phyloP scores from a whole-genome alignment of 2,113 vertebrate species.

The Corynorhinus townsendii region DNA sequence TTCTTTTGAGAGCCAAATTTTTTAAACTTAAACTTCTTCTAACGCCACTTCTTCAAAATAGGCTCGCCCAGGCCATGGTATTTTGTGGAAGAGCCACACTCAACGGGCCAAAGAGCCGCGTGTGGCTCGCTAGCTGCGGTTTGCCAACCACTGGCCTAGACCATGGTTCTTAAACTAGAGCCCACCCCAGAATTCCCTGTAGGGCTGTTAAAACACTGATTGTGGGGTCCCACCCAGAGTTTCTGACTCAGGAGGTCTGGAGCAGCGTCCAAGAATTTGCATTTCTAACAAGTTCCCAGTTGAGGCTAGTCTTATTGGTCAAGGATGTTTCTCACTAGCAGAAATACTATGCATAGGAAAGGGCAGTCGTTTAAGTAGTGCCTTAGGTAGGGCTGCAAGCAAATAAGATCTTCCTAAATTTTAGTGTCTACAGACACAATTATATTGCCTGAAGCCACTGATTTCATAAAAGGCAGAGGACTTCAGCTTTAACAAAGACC shows the following conservation, averaged over 20 bases:
- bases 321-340: background rate
- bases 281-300: background rate
- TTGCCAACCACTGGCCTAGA: background rate
- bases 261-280: background rate
- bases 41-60: too few relatives aligned
- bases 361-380: background rate
- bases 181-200: background rate
- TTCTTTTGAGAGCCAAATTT: too few relatives aligned
- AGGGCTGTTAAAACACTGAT: background rate
- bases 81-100: too few relatives aligned
- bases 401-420: background rate
- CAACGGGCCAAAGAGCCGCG: too few relatives aligned
- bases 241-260: background rate
- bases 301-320: background rate
- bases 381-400: background rate
- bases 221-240: background rate
- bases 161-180: background rate
- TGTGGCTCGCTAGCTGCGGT: too few relatives aligned
- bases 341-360: background rate
- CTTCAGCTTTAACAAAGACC: background rate
- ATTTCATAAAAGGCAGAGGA: background rate
- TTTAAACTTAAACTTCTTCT: too few relatives aligned
- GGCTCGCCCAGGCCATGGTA: too few relatives aligned
- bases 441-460: background rate
- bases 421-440: background rate